These are phyloP conservation scores for Montipora cactus DNA, from an alignment of 64 coral and sea anemone genomes.

Conservation along the genomic window DNA sequence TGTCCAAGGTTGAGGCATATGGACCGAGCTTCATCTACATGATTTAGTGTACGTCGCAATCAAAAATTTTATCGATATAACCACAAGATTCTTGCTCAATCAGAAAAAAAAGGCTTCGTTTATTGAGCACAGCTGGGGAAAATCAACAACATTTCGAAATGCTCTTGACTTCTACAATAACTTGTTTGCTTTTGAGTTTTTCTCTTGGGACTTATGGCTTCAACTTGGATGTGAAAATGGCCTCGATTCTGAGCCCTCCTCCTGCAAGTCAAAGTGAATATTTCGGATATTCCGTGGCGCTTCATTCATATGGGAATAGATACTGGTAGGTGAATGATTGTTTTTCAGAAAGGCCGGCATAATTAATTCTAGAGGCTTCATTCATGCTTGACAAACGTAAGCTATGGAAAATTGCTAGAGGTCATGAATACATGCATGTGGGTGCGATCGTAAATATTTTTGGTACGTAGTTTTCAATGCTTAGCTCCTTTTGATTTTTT, in stretches of 20 bases:
- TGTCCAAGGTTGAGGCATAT: too few relatives aligned
- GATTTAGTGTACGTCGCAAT: too few relatives aligned
- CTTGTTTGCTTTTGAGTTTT: background rate
- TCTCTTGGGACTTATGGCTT: background rate
- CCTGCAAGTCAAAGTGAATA: background rate
- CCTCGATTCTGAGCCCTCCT: background rate
- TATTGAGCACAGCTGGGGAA: background rate
- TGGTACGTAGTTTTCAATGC: too few relatives aligned
- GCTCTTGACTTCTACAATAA: background rate
- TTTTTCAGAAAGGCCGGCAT: background rate
- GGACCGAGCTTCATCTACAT: too few relatives aligned
- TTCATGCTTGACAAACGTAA: background rate
- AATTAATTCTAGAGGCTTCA: background rate
- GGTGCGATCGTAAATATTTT: too few relatives aligned
- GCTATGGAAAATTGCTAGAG: too few relatives aligned
- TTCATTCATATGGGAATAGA: constrained; percentile 15
- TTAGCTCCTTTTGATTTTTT: too few relatives aligned
- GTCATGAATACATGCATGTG: too few relatives aligned
- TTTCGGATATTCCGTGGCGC: constrained; percentile 68
- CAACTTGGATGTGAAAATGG: background rate
- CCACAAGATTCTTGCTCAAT: background rate
- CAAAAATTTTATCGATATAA: too few relatives aligned
- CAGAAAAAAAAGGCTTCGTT: background rate
- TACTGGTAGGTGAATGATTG: constrained; percentile 51
- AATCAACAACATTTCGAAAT: background rate